Conservation (phyloP, 2,888 invertebrate species). For the Julus scanicus region DNA sequence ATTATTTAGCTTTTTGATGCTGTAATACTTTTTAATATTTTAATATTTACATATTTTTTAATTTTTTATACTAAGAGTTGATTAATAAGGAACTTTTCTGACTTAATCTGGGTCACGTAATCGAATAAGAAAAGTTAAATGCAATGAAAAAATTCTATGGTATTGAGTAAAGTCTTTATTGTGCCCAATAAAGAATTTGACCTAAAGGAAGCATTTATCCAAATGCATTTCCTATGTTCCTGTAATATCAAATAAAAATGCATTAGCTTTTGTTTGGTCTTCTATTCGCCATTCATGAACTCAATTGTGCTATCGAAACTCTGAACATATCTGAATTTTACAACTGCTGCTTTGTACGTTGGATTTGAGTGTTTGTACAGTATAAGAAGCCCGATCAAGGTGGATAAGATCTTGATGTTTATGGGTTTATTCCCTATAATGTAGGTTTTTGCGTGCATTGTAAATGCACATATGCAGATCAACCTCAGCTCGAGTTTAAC, state of each 20-base stretch:
- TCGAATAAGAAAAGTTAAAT: neutral
- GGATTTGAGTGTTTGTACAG: neutral
- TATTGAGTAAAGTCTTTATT: neutral
- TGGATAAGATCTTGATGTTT: neutral
- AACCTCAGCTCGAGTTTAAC: too few species aligned
- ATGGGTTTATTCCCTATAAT: neutral
- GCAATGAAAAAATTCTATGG: neutral
- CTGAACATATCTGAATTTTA: neutral
- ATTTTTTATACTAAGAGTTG: too few species aligned
- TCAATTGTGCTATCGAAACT: neutral
- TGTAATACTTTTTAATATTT: too few species aligned
- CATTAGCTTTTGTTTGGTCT: neutral
- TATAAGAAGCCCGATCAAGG: neutral
- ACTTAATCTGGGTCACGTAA: too few species aligned
- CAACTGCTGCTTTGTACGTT: neutral
- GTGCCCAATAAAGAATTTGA: neutral
- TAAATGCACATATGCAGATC: neutral
- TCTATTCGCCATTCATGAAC: neutral
- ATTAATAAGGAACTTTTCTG: too few species aligned
- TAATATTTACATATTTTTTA: too few species aligned
- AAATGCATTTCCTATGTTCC: conserved; percentile 14
- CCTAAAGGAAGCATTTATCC: neutral
- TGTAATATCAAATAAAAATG: neutral
- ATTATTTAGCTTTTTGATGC: too few species aligned
- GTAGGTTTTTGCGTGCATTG: too few species aligned